Percentiles rank a stretch among this genome's conserved stretches.
Conservation (phyloP, 2,888 invertebrate species). For the Dendrolimus pini region DNA sequence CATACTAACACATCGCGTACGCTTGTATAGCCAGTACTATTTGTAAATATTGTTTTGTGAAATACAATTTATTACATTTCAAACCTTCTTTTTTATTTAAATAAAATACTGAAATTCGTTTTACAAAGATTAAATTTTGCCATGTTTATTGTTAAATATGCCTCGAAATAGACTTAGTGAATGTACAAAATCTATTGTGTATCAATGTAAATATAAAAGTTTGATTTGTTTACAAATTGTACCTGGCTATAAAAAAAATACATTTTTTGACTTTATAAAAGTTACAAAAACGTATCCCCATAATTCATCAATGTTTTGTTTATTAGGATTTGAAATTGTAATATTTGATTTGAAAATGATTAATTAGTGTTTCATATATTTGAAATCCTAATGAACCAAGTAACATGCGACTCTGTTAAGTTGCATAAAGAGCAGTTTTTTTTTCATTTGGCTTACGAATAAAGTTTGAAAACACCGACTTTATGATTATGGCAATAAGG, state of each 20-base stretch:
- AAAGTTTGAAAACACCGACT: constrained; percentile 13
- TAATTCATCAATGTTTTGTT: constrained; percentile 2
- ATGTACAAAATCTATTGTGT: too few relatives aligned
- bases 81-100: constrained; percentile 11
- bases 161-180: too few relatives aligned
- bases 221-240: too few relatives aligned
- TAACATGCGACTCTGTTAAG: constrained; percentile 3
- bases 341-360: constrained; percentile 10
- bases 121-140: too few relatives aligned
- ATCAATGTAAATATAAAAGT: too few relatives aligned
- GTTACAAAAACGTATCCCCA: background rate
- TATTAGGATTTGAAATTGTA: constrained; percentile 5
- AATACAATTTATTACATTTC: background rate
- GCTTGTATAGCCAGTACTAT: constrained; percentile 22
- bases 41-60: constrained; percentile 14
- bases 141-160: too few relatives aligned
- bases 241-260: too few relatives aligned
- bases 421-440: constrained; percentile 4
- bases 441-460: constrained; percentile 6
- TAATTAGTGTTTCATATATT: constrained; percentile 11
- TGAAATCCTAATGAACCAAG: background rate
- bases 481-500: constrained; percentile 21
- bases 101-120: background rate
- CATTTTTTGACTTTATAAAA: too few relatives aligned
- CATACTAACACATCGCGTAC: constrained; percentile 28